Percentiles rank a stretch among this genome's conserved stretches.
These are phyloP conservation scores for Entomyzon cyanotis DNA, from an alignment of 2,113 vertebrate genomes.

Conservation along the genomic window DNA sequence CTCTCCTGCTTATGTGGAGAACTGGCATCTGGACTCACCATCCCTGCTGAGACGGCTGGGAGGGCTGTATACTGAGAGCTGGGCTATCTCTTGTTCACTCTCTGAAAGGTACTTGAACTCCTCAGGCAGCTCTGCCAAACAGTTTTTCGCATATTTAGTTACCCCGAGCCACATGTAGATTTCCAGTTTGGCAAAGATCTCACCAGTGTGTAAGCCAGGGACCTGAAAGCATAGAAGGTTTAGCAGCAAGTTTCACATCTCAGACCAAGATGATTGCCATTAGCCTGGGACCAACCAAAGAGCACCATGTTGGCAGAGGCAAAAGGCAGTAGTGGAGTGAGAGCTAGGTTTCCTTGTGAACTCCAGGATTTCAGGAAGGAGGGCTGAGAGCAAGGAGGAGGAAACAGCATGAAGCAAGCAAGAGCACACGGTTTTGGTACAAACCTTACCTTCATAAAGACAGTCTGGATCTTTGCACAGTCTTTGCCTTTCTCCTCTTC, in stretches of 20 bases:
- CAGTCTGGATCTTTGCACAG: constrained; percentile 85
- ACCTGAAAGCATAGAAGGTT: constrained; percentile 54
- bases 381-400: neutral
- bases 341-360: neutral
- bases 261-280: neutral
- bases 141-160: constrained; percentile 85
- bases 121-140: constrained; percentile 76
- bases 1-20: neutral
- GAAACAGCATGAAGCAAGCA: neutral
- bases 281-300: neutral
- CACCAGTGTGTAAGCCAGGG: constrained; percentile 78
- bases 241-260: neutral
- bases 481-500: constrained; percentile 91
- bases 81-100: constrained; percentile 37
- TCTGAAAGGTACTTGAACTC: constrained; percentile 82
- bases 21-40: constrained; percentile 67
- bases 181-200: constrained; percentile 91
- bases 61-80: constrained; percentile 48
- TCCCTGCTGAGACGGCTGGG: constrained; percentile 81
- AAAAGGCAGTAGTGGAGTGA: neutral
- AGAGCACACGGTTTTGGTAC: neutral
- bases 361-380: neutral
- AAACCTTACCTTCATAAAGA: constrained; percentile 86
- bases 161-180: constrained; percentile 92
- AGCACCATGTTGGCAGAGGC: neutral